These are phyloP conservation scores for Gasterosteus aculeatus DNA, from an alignment of 2,113 vertebrate genomes.

Conservation along the genomic window DNA sequence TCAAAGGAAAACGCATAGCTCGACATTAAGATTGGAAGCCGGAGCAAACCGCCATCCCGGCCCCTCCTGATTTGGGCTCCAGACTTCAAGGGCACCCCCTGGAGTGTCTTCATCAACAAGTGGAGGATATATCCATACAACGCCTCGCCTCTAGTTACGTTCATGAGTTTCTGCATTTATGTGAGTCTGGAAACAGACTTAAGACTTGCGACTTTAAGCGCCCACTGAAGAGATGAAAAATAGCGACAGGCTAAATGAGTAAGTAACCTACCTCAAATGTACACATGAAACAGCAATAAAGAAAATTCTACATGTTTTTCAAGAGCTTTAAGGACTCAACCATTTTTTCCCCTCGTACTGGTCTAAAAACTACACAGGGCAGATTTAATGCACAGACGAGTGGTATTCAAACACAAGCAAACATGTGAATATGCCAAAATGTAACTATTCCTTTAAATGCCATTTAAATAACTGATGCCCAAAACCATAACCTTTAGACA, in stretches of 20 bases:
- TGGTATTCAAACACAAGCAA: slow-evolving; percentile 1
- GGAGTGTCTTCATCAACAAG: background rate
- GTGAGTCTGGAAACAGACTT: background rate
- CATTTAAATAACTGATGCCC: slow-evolving; percentile 5
- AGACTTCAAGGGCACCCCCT: background rate
- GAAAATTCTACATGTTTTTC: background rate
- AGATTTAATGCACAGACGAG: background rate
- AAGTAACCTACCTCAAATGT: background rate
- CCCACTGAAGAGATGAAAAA: background rate
- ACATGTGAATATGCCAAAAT: slow-evolving; percentile 1
- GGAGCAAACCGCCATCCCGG: background rate
- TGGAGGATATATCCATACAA: background rate
- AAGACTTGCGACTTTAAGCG: background rate
- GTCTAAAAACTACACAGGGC: background rate
- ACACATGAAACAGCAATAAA: background rate
- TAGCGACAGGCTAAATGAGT: background rate
- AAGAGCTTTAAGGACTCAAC: background rate
- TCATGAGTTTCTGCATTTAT: background rate
- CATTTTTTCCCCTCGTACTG: background rate
- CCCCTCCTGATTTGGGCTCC: background rate
- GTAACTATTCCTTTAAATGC: slow-evolving; percentile 16
- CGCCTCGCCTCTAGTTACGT: background rate
- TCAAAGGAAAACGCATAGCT: background rate
- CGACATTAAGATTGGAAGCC: slow-evolving; percentile 8
- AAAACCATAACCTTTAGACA: slow-evolving; percentile 11